A percentile compares a stretch with the other conserved stretches of the same genome.
Conservation (phyloP, 2,797 vertebrate species). For the Zalophus californianus region DNA sequence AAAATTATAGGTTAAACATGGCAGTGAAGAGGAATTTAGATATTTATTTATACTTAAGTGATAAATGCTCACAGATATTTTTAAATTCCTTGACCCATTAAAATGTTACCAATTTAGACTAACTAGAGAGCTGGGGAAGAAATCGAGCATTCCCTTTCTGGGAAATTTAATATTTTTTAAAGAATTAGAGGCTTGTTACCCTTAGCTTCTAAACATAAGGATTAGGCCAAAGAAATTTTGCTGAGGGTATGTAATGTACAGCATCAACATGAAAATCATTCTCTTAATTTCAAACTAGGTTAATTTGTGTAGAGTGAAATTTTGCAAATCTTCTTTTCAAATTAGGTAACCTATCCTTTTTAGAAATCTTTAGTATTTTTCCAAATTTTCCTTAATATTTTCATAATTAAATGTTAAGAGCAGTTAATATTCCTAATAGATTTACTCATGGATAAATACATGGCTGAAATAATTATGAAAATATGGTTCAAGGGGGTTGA, state of each 20-base stretch:
- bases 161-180: constrained; percentile 53
- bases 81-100: constrained; percentile 27
- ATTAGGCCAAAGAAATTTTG: constrained; percentile 14
- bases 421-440: not conserved
- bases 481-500: not conserved
- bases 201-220: constrained; percentile 21
- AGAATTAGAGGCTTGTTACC: constrained; percentile 2
- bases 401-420: constrained; percentile 11
- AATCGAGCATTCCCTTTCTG: constrained; percentile 20
- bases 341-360: not conserved
- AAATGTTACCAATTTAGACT: constrained; percentile 4
- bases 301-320: not conserved
- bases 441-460: constrained; percentile 1
- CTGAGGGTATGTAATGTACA: not conserved
- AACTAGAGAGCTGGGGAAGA: not conserved
- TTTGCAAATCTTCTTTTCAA: not conserved
- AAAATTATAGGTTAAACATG: constrained; percentile 42
- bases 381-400: not conserved
- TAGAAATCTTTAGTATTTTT: not conserved
- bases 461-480: constrained; percentile 21
- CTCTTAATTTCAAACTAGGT: constrained; percentile 34
- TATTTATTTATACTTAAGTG: constrained; percentile 63
- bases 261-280: not conserved
- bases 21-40: constrained; percentile 12
- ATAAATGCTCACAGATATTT: not conserved